These are phyloP conservation scores for Sturnira hondurensis DNA, from an alignment of 2,113 vertebrate species.

Conservation along the genomic window DNA sequence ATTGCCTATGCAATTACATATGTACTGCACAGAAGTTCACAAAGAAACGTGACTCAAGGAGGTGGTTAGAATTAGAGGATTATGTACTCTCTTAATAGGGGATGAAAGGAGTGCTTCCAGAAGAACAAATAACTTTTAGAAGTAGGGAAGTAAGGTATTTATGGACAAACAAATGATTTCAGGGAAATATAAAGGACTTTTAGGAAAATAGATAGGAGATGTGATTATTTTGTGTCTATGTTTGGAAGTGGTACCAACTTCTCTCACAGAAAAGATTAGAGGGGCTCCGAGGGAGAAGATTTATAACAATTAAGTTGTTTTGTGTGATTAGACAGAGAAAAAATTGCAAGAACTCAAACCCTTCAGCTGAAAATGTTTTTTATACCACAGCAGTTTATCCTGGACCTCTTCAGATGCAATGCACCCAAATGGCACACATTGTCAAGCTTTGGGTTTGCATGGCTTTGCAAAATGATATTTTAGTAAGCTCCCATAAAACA, in stretches of 20 bases:
- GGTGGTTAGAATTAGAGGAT: not conserved
- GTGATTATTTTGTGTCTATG: not conserved
- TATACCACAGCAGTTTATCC: not conserved
- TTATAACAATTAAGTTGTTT: not conserved
- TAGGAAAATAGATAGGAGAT: not conserved
- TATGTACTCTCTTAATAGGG: not conserved
- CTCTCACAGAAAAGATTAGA: not conserved
- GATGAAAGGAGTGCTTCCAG: rapidly evolving
- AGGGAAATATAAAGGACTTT: not conserved
- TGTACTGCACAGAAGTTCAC: not conserved
- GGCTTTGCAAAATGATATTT: not conserved
- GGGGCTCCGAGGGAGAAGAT: not conserved
- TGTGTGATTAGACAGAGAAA: not conserved
- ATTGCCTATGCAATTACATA: not conserved
- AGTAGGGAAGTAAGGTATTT: not conserved
- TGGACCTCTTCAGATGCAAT: not conserved
- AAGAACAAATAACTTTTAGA: not conserved
- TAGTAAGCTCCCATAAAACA: not conserved
- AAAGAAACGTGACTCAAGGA: not conserved
- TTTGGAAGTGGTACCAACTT: not conserved
- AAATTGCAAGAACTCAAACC: not conserved
- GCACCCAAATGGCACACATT: not conserved
- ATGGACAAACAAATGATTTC: not conserved
- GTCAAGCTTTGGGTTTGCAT: not conserved
- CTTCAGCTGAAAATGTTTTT: not conserved